A percentile compares a stretch with the other conserved stretches of the same genome.
These are phyloP conservation scores for Arctopsyche grandis DNA, from an alignment of 1,140 invertebrate genomes.

Conservation along the genomic window DNA sequence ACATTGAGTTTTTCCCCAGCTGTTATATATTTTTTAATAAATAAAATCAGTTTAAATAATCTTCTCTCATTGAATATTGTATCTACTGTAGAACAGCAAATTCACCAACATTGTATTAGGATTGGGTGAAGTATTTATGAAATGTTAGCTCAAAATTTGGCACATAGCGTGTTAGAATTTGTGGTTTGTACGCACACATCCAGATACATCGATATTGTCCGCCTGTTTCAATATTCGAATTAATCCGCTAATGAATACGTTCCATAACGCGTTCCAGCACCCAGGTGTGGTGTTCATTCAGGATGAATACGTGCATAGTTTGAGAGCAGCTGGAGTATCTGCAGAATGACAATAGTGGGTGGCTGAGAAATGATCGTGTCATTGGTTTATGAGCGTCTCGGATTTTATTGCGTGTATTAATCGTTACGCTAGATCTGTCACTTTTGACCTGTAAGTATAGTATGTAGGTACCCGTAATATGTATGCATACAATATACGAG, in stretches of 20 bases:
- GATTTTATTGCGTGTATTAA: constrained; percentile 18
- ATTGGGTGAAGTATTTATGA: too few species aligned
- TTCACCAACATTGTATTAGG: too few species aligned
- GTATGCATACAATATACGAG: too few species aligned
- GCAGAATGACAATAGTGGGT: neutral
- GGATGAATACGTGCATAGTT: constrained; percentile 1
- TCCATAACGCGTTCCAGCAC: neutral
- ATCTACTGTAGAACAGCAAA: too few species aligned
- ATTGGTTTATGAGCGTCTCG: constrained; percentile 30
- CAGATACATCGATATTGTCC: neutral
- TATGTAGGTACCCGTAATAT: neutral
- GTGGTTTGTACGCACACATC: neutral
- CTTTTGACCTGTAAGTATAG: neutral
- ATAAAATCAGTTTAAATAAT: too few species aligned
- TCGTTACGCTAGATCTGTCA: constrained; percentile 17
- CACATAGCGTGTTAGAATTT: neutral
- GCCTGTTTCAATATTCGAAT: neutral
- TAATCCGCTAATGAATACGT: constrained; percentile 2
- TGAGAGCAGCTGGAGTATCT: neutral
- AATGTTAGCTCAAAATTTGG: neutral
- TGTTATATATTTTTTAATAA: too few species aligned
- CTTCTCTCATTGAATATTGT: too few species aligned
- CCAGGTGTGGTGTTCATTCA: neutral
- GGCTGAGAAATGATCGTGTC: constrained; percentile 17
- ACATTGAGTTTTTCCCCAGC: too few species aligned